Evolutionary conservation across 2,888 invertebrate species (phyloP), one percentile per base, ranked within the genome.

Genomic region (Hartigia nigra): DNA sequence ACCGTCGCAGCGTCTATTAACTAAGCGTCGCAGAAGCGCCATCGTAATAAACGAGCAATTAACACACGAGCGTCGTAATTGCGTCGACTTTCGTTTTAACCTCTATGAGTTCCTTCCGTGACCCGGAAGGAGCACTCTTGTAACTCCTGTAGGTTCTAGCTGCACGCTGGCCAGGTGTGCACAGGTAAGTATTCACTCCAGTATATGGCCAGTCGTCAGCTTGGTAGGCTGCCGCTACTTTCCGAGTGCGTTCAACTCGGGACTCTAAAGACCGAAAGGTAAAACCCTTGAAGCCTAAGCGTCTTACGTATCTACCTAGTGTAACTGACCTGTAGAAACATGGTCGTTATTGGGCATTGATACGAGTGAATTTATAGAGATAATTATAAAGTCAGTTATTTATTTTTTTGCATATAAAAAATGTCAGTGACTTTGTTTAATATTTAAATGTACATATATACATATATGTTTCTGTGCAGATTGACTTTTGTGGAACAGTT

Each of bases 231-330:
- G 32, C 55, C 55, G 55, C 5, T 55, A 23, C 55, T 55, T 55
- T 55, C 31, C 72, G 72, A 72, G 72, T 72, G 72, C 72, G 72
- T 72, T 72, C 72, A 72, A 72, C 72, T 72, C 72, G 72, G 55
- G 23, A 55, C 55, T 55, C 55, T 55, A 23, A 23, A 55, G 55
- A 55, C 55, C 55, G 55, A 23, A 23, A 55, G 55, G 55, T 55
- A 55, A 55, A 55, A 55, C 55, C 55, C 55, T 55, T 55, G 9
- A 55, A 23, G 23, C 23, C 55, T 55, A 2, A 55, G 55, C 39
- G 23, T 14, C 14, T 55, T 55, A 1, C 55, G 23, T 55, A 23
- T 23, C 23, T 55, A 23, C 23, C 23, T 55, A 23, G 23, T 55
- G 55, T 0, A 55, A 23, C 23, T 23, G 23, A 23, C 23, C 55